Evolutionary conservation across 2,888 invertebrate species (phyloP).

Genomic region (Spisula solida): DNA sequence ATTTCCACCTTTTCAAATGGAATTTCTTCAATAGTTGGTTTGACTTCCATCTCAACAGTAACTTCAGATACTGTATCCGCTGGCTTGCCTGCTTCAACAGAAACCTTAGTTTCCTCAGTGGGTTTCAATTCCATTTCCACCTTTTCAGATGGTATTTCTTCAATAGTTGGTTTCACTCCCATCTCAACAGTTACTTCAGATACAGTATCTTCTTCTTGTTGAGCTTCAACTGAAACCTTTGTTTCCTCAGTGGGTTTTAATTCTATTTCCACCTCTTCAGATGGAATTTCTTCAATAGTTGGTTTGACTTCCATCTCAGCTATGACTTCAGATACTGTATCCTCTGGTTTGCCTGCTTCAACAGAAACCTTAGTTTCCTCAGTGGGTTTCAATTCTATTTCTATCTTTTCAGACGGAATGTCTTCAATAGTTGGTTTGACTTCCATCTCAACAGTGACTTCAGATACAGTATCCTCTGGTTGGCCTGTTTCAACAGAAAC

Average conservation of each 20-base stretch:
- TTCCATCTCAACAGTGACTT: conserved; percentile 34
- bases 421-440: conserved; percentile 38
- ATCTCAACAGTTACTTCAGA: background rate
- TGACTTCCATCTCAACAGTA: conserved; percentile 30
- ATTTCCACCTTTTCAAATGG: background rate
- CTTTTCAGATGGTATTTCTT: conserved; percentile 23
- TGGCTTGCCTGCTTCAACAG: conserved; percentile 16
- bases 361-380: background rate
- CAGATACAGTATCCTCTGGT: conserved; percentile 29
- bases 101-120: conserved; percentile 20
- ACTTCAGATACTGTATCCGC: conserved; percentile 22
- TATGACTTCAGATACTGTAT: background rate
- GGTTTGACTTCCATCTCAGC: background rate
- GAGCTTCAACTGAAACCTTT: conserved; percentile 30
- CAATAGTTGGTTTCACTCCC: background rate
- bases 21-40: conserved; percentile 29
- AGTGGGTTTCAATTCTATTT: conserved; percentile 16
- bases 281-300: background rate
- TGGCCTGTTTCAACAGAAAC: conserved; percentile 41
- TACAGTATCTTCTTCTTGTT: conserved; percentile 13
- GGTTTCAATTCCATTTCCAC: conserved; percentile 33
- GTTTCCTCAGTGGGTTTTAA: conserved; percentile 40
- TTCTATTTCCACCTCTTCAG: conserved; percentile 53
- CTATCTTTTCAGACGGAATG: background rate
- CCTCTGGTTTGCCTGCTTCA: background rate